These are phyloP conservation scores for Leptobrachium leishanense DNA, from an alignment of 2,113 vertebrate genomes.

Conservation along the genomic window DNA sequence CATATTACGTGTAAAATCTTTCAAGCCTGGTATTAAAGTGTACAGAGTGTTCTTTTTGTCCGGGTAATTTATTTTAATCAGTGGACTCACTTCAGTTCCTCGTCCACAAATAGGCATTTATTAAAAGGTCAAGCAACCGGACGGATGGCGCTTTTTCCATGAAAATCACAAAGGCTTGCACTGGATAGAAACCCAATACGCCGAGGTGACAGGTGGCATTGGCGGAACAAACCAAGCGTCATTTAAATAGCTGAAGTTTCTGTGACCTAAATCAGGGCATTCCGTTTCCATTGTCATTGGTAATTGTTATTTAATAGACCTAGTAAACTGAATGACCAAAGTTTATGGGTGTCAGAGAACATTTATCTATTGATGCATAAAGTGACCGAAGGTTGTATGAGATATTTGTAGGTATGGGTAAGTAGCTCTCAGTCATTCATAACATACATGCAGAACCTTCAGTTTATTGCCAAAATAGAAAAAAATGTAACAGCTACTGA, in stretches of 20 bases:
- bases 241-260: background rate
- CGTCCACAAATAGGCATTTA: conserved; percentile 15
- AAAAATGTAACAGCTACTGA: too few relatives aligned
- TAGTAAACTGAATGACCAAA: too few relatives aligned
- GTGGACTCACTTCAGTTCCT: conserved; percentile 1
- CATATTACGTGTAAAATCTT: background rate
- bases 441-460: too few relatives aligned
- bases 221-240: conserved; percentile 5
- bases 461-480: too few relatives aligned
- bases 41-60: conserved; percentile 9
- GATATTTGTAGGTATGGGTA: too few relatives aligned
- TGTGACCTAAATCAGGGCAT: background rate
- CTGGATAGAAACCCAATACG: conserved; percentile 6
- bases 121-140: conserved; percentile 24
- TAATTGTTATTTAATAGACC: background rate
- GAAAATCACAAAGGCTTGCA: background rate
- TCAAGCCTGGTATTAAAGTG: background rate
- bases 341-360: too few relatives aligned
- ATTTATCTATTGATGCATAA: too few relatives aligned
- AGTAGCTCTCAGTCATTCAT: too few relatives aligned
- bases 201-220: background rate
- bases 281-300: background rate
- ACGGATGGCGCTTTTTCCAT: conserved; percentile 4
- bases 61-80: background rate
- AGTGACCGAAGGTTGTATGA: too few relatives aligned